A percentile compares a stretch with the other conserved stretches of the same genome.
These are phyloP conservation scores for Platypus cylindrus DNA, from an alignment of 2,888 invertebrate species.

Conservation along the genomic window DNA sequence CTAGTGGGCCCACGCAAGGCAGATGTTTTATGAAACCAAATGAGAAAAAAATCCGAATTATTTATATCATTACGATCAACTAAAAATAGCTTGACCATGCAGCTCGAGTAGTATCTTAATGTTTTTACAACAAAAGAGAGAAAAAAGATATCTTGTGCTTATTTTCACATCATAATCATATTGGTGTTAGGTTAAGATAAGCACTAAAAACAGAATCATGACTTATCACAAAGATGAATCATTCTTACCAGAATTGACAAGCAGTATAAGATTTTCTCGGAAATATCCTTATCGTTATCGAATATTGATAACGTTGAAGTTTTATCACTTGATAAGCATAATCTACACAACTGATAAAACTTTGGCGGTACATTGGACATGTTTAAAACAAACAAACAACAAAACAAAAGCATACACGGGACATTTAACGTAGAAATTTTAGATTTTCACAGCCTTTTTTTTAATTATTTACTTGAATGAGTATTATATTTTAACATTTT, in stretches of 20 bases:
- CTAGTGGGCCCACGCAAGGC: slow-evolving; percentile 23
- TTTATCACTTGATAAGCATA: slow-evolving; percentile 63
- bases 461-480: no score
- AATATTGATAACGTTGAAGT: slow-evolving; percentile 62
- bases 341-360: slow-evolving; percentile 87
- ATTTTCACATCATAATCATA: slow-evolving; percentile 9
- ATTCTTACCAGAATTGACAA: slow-evolving; percentile 66
- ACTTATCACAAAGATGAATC: slow-evolving; percentile 26
- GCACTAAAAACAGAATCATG: slow-evolving; percentile 15
- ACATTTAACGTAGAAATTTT: slow-evolving; percentile 31
- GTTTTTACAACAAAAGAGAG: slow-evolving; percentile 16
- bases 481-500: slow-evolving; percentile 17
- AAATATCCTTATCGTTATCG: slow-evolving; percentile 50
- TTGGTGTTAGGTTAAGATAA: slow-evolving; percentile 16
- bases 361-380: slow-evolving; percentile 81
- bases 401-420: slow-evolving; percentile 31
- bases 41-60: slow-evolving; percentile 29
- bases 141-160: slow-evolving; percentile 10
- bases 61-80: slow-evolving; percentile 29
- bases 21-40: slow-evolving; percentile 26
- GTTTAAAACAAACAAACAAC: slow-evolving; percentile 41
- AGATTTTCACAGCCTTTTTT: slow-evolving; percentile 32
- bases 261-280: slow-evolving; percentile 59
- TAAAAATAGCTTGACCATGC: slow-evolving; percentile 25
- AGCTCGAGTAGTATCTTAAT: slow-evolving; percentile 24